These are phyloP conservation scores for Pterophyllum scalare DNA, from an alignment of 2,113 vertebrate genomes.

Conservation along the genomic window DNA sequence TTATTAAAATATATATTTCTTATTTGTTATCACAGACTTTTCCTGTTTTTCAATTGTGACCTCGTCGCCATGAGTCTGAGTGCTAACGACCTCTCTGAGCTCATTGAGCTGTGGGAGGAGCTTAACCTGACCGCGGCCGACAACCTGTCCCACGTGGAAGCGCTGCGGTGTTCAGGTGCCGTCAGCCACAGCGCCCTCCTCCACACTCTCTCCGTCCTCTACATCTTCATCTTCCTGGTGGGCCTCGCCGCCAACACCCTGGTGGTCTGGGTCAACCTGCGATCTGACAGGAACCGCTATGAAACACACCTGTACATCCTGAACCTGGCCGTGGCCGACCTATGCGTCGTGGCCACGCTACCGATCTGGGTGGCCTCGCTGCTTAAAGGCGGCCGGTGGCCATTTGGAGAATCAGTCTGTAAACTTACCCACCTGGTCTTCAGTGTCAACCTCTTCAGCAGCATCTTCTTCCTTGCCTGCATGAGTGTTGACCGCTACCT, in stretches of 20 bases:
- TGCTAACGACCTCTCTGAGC: conserved; percentile 70
- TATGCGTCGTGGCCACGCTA: conserved; percentile 90
- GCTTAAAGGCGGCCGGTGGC: conserved; percentile 89
- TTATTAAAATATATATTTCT: no score
- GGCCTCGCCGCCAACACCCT: conserved; percentile 88
- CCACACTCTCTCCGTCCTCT: conserved; percentile 85
- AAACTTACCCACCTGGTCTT: conserved; percentile 91
- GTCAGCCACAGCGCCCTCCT: conserved; percentile 83
- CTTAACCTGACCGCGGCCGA: conserved; percentile 83
- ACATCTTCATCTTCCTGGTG: conserved; percentile 91
- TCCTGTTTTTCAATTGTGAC: conserved; percentile 14
- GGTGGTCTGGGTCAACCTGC: conserved; percentile 91
- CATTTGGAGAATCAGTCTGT: conserved; percentile 88
- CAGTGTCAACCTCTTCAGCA: conserved; percentile 91
- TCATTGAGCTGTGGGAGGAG: conserved; percentile 81
- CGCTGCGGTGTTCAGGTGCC: conserved; percentile 76
- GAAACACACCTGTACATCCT: conserved; percentile 92
- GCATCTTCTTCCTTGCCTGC: conserved; percentile 93
- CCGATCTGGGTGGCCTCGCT: conserved; percentile 90
- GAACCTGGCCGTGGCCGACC: conserved; percentile 90
- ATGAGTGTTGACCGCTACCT: conserved; percentile 77
- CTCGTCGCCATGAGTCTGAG: conserved; percentile 60
- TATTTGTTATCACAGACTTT: not conserved
- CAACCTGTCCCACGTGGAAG: conserved; percentile 83
- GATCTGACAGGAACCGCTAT: conserved; percentile 76